Conservation (phyloP, 2,888 invertebrate species). For the Lasioglossum calceatum region DNA sequence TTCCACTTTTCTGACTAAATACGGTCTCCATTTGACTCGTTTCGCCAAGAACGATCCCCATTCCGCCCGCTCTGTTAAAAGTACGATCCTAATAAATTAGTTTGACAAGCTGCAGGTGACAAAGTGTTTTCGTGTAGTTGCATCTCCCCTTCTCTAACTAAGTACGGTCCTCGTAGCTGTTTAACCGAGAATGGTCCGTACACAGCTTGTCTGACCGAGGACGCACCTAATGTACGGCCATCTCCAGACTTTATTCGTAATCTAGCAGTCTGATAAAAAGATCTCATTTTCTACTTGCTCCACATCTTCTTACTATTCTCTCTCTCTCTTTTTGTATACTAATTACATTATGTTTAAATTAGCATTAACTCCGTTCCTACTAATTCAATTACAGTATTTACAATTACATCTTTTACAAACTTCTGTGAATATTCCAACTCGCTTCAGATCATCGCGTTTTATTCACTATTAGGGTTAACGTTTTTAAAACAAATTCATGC, state of each 20-base stretch:
- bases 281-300: neutral
- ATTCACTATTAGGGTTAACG: too few relatives aligned
- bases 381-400: neutral
- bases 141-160: neutral
- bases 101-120: slow-evolving; percentile 12
- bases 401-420: neutral
- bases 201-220: neutral
- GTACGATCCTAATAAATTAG: slow-evolving; percentile 11
- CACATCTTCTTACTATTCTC: neutral
- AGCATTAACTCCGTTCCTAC: neutral
- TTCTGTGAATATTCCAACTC: neutral
- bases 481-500: too few relatives aligned
- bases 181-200: slow-evolving; percentile 7
- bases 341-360: neutral
- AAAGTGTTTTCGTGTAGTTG: slow-evolving; percentile 2
- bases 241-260: slow-evolving; percentile 3
- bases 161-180: neutral
- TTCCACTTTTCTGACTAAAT: neutral
- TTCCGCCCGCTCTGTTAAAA: slow-evolving; percentile 5
- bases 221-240: neutral
- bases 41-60: neutral
- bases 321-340: neutral
- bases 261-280: slow-evolving; percentile 2
- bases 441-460: neutral
- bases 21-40: slow-evolving; percentile 3